Base-by-base conservation (phyloP, 2,113 vertebrate genomes). In the Corydoras maculifer region DNA sequence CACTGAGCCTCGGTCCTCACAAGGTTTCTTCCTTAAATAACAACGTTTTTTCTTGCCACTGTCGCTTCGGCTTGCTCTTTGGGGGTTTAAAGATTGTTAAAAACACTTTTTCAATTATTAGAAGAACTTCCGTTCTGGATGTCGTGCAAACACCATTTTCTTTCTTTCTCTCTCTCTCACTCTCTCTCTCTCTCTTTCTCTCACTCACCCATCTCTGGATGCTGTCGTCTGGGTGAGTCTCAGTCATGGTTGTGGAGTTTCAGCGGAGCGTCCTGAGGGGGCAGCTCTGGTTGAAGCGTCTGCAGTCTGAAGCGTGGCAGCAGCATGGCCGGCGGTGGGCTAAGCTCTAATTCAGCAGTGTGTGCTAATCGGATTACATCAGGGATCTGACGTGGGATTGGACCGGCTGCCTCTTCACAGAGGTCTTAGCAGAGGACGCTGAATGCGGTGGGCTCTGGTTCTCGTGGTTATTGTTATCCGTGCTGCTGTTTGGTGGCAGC, bases 161-260 rank as follows among this genome's bases (percentile, higher is more conserved):
- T 29, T 3, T 13, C 30, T 51, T 9, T 3, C 1, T 8, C 57
- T 14, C 43, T 43, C 49, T 3, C 1, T 8, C 57, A 14, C 43
- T 43, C 49, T 92, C 95, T 94, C 89, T 25, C 35, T 29, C 6
- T 13, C 30, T 51, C 11, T 3, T 0, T 8, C 57, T 13, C 51
- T 75, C 58, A 92, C 95, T 94, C 89, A 98, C 96, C 8, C 96
- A 96, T 96, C 87, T 92, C 73, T 90, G 88, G 85, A 97, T 87
- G 78, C 94, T 74, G 48, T 87, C 87, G 43, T 91, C 88, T 85
- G 95, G 85, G 75, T 93, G 89, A 69, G 92, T 89, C 75, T 89
- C 83, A 53, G 91, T 88, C 93, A 94, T 94, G 79, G 64, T 9
- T 80, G 51, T 14, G 3, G 10, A 77, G 49, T 7, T 10, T 72